Conservation (phyloP, 2,113 vertebrate genomes). For the Neofelis nebulosa region DNA sequence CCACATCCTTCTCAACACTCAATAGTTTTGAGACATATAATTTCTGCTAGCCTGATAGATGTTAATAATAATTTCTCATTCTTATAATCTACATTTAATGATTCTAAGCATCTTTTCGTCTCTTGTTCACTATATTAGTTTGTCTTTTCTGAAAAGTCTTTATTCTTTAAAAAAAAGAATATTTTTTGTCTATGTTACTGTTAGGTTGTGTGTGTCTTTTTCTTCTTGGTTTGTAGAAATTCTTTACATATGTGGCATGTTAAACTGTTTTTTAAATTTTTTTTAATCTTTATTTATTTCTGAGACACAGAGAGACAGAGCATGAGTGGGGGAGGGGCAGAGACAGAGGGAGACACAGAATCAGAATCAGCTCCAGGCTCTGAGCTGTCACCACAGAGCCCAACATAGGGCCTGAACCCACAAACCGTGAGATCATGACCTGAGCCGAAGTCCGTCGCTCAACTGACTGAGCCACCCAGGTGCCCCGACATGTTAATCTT, state of each 20-base stretch:
- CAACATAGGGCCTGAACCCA: accelerated
- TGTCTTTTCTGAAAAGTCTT: background rate
- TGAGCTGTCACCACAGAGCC: too few species aligned
- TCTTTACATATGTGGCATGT: background rate
- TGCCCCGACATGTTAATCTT: background rate
- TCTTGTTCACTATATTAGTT: background rate
- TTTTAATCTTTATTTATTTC: background rate
- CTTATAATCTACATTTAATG: background rate
- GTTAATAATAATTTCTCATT: background rate
- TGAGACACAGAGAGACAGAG: too few species aligned
- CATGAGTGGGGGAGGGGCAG: too few species aligned
- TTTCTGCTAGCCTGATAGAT: background rate
- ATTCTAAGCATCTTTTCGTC: background rate
- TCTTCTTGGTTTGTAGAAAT: background rate
- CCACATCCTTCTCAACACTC: background rate
- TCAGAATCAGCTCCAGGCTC: too few species aligned
- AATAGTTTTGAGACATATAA: background rate
- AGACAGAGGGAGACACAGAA: too few species aligned
- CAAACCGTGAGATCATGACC: too few species aligned
- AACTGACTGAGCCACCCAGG: too few species aligned
- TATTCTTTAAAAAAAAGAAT: too few species aligned
- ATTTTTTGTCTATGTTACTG: background rate
- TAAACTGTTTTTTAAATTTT: background rate
- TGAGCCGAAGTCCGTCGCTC: too few species aligned
- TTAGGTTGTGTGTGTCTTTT: background rate